Percentiles rank a stretch among this genome's conserved stretches.
These are phyloP conservation scores for Thalassarche chlororhynchos DNA, from an alignment of 2,113 vertebrate genomes.

Conservation along the genomic window DNA sequence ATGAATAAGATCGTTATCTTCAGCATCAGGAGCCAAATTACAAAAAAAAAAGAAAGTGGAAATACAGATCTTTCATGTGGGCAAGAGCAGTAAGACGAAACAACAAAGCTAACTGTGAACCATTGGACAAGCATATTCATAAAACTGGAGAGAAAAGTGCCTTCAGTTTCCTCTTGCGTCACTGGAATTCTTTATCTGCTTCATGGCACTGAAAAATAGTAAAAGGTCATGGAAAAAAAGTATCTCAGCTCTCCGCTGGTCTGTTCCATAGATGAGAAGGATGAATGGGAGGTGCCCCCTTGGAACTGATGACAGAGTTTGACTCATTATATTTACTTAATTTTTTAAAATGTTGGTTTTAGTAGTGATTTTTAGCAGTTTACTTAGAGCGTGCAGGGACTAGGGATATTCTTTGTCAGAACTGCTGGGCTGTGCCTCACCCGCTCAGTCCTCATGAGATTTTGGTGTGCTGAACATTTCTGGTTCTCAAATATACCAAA, in stretches of 20 bases:
- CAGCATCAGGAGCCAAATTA: neutral
- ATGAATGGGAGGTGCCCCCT: neutral
- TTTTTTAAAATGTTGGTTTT: neutral
- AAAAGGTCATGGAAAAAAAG: neutral
- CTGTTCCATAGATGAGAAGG: neutral
- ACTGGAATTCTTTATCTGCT: constrained; percentile 35
- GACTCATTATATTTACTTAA: neutral
- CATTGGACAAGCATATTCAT: neutral
- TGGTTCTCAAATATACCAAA: neutral
- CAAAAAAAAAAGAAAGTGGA: neutral
- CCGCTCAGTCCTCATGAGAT: neutral
- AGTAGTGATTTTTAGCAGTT: neutral
- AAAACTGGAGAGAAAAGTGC: neutral
- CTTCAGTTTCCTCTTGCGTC: neutral
- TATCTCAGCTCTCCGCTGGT: neutral
- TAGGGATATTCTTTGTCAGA: neutral
- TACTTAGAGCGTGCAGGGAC: neutral
- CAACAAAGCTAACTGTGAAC: neutral
- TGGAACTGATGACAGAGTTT: neutral
- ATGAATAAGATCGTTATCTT: neutral
- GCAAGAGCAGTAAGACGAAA: neutral
- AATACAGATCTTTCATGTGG: neutral
- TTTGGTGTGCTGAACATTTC: neutral
- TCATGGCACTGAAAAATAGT: neutral
- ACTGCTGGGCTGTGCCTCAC: neutral